Evolutionary conservation across 2,797 vertebrate species (phyloP).

Genomic region (Sebastes nivosus): DNA sequence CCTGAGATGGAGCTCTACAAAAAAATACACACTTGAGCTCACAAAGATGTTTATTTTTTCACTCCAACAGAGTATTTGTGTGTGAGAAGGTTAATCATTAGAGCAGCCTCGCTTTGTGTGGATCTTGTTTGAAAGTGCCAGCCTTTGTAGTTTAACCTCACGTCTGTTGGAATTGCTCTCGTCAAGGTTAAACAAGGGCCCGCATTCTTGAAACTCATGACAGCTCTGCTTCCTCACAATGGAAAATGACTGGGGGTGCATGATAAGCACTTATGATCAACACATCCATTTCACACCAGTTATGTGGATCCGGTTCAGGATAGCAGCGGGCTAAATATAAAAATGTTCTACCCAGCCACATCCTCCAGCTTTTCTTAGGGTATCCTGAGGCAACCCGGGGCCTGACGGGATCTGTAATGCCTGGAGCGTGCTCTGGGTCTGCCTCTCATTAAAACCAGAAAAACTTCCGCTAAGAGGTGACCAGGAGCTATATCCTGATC

Average conservation of each 20-base stretch:
- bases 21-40: conserved; percentile 35
- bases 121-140: conserved; percentile 35
- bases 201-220: conserved; percentile 3
- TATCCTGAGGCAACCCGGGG: not conserved
- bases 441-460: not conserved
- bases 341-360: not conserved
- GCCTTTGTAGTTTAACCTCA: conserved; percentile 43
- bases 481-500: not conserved
- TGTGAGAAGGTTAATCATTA: conserved; percentile 64
- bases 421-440: not conserved
- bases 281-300: not conserved
- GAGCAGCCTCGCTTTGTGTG: conserved; percentile 43
- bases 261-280: not conserved
- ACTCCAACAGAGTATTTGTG: conserved; percentile 2
- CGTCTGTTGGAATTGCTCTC: not conserved
- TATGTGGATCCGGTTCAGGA: not conserved
- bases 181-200: conserved; percentile 33
- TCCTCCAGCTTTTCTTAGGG: not conserved
- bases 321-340: not conserved
- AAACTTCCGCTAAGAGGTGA: not conserved
- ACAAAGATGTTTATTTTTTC: conserved; percentile 1
- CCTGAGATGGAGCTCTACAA: conserved; percentile 26
- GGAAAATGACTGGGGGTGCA: conserved; percentile 47
- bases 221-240: not conserved
- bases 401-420: not conserved